phyloP scores from a whole-genome alignment of 2,113 vertebrate species.

The Phrynocephalus versicolor region DNA sequence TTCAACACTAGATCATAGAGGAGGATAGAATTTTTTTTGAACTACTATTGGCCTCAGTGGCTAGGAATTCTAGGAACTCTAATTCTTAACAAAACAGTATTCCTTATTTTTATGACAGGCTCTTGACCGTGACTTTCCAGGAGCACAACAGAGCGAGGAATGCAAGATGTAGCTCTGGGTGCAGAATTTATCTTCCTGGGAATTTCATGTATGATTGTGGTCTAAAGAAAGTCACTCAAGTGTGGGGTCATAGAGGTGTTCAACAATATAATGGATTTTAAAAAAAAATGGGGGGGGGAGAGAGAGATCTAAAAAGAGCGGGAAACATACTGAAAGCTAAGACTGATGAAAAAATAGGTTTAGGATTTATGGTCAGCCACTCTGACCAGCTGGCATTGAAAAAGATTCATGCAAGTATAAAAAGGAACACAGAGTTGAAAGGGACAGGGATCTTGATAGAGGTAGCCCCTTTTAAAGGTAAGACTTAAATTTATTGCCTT shows the following conservation, averaged over 20 bases:
- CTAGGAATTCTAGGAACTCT: too few relatives aligned
- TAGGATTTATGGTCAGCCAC: constrained; percentile 52
- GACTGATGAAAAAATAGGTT: constrained; percentile 67
- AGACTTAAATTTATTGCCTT: constrained; percentile 56
- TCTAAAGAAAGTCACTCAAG: constrained; percentile 42
- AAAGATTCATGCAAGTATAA: constrained; percentile 58
- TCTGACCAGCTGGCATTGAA: constrained; percentile 61
- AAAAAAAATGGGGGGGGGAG: constrained; percentile 21
- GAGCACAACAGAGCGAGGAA: neutral
- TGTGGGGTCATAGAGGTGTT: constrained; percentile 19
- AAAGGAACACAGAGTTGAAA: constrained; percentile 47
- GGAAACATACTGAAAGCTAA: constrained; percentile 57
- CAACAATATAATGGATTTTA: constrained; percentile 53
- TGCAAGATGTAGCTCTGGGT: neutral
- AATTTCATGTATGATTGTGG: neutral
- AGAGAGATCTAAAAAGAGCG: constrained; percentile 17
- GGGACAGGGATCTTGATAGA: constrained; percentile 49
- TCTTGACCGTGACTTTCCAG: neutral
- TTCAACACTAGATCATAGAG: neutral
- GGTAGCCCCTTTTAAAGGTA: constrained; percentile 23
- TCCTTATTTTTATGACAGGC: too few relatives aligned
- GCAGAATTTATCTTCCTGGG: neutral
- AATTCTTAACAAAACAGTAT: too few relatives aligned
- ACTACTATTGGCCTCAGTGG: too few relatives aligned
- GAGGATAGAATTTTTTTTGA: too few relatives aligned